phyloP scores from a whole-genome alignment of 2,888 invertebrate species.

The Polyommatus iphigenia region DNA sequence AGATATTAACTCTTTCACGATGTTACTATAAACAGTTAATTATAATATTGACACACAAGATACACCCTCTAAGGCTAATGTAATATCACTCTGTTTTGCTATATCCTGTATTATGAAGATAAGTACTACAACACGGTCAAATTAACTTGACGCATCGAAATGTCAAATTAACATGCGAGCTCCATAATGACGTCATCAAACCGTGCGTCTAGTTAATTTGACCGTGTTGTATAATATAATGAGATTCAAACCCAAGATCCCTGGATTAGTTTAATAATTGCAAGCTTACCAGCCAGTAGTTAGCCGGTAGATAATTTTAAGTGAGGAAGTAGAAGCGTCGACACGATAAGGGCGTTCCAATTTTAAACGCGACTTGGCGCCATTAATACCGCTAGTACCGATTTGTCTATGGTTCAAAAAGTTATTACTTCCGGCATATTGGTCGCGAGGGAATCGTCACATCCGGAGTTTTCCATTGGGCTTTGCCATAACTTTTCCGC shows the following conservation, averaged over 20 bases:
- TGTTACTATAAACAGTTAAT: too few species aligned
- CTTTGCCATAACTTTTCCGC: background rate
- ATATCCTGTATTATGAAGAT: too few species aligned
- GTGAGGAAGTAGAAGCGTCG: background rate
- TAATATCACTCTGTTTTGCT: too few species aligned
- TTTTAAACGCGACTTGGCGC: constrained; percentile 8
- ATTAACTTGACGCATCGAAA: too few species aligned
- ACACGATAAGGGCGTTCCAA: constrained; percentile 13
- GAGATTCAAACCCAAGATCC: background rate
- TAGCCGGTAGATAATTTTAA: background rate
- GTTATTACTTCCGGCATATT: background rate
- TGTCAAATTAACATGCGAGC: too few species aligned
- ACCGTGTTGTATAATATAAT: too few species aligned
- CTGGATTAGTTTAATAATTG: background rate
- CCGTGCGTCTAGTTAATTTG: too few species aligned
- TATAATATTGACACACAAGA: too few species aligned
- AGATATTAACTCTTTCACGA: too few species aligned
- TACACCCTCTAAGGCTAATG: too few species aligned
- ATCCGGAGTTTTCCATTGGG: background rate
- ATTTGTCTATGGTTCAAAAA: background rate
- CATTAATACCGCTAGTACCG: background rate
- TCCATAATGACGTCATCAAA: too few species aligned
- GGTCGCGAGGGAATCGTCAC: background rate
- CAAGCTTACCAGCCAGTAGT: background rate
- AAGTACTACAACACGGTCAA: too few species aligned